Base-by-base conservation (phyloP, 92 coral and sea anemone species). In the Parazoanthus darwini region DNA sequence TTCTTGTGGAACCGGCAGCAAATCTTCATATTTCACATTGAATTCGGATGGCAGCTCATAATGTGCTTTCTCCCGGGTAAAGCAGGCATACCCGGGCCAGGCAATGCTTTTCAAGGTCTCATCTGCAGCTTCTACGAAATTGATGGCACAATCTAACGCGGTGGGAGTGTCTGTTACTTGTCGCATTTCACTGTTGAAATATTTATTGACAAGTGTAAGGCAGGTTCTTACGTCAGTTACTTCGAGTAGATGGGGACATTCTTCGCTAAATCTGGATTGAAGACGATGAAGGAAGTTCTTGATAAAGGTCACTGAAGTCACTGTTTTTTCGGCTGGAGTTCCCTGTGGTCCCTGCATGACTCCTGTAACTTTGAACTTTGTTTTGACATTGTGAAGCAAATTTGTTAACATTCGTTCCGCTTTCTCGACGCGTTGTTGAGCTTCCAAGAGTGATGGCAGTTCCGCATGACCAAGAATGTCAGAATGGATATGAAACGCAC, bases 211-310 rank as follows among this genome's bases (percentile, higher is more conserved):
- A 51, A 51, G 58, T 0, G 58, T 51, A 18, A 51, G 58, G 7
- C 1, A 51, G 16, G 75, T 90, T 56, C 86, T 88, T 88, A 88
- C 82, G 36, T 88, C 91, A 3, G 51, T 26, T 23, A 25, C 82
- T 25, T 89, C 75, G 39, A 89, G 91, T 16, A 82, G 88, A 82
- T 89, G 82, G 6, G 88, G 88, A 89, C 79, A 89, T 72, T 89
- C 82, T 42, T 89, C 88, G 26, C 88, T 89, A 82, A 89, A 89
- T 82, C 71, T 29, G 33, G 36, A 22, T 38, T 81, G 66, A 6
- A 89, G 88, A 80, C 92, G 92, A 86, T 86, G 87, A 59, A 90
- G 81, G 59, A 90, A 90, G 82, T 79, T 81, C 82, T 90, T 90
- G 63, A 90, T 90, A 18, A 86, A 18, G 20, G 74, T 74, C 1